These are phyloP conservation scores for Picathartes gymnocephalus DNA, from an alignment of 2,113 vertebrate species.

Conservation along the genomic window DNA sequence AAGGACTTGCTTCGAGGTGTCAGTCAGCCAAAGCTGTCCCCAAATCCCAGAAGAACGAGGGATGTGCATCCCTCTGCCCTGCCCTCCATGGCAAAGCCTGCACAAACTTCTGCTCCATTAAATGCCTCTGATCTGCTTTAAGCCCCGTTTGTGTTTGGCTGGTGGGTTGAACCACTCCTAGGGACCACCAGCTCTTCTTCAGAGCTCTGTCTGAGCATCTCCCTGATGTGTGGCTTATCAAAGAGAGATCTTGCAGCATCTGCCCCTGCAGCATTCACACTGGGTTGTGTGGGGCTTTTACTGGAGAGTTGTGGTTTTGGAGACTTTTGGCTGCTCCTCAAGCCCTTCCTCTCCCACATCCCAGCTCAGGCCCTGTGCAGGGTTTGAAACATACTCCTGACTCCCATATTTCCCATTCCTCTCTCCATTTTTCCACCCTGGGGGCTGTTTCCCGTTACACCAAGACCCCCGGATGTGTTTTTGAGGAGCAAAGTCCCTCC, in stretches of 20 bases:
- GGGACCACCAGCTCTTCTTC: neutral
- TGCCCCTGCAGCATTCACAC: rapidly evolving
- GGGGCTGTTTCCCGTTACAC: neutral
- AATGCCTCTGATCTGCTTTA: neutral
- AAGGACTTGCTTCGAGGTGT: neutral
- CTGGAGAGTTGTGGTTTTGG: neutral
- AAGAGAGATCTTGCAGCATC: neutral
- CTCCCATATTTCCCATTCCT: neutral
- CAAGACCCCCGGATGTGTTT: neutral
- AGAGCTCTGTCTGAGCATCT: neutral
- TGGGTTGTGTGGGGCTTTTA: rapidly evolving
- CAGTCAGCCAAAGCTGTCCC: neutral
- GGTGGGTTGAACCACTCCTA: neutral
- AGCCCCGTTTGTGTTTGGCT: neutral
- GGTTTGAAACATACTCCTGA: neutral
- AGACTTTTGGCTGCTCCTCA: neutral
- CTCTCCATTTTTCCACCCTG: neutral
- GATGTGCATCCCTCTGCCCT: neutral
- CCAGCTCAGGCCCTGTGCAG: neutral
- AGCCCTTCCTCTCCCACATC: neutral
- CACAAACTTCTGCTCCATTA: neutral
- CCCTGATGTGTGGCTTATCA: neutral
- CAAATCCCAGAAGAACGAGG: neutral
- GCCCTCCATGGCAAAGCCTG: neutral
- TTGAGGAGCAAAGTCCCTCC: neutral